These are phyloP conservation scores for Natator depressus DNA, from an alignment of 2,113 vertebrate species.

Conservation along the genomic window DNA sequence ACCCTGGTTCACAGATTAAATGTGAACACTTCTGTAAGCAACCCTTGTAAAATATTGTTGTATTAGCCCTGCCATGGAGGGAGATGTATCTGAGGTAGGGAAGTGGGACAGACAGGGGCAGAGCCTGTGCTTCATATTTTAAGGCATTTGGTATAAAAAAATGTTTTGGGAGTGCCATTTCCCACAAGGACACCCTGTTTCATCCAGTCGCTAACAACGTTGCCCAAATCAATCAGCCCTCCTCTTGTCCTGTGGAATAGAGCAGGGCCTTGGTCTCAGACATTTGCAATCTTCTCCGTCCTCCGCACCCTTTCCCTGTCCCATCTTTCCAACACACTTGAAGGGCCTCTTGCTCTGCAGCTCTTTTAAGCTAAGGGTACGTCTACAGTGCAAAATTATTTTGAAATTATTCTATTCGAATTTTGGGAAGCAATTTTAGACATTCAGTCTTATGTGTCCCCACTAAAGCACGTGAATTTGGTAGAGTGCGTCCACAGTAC, in stretches of 20 bases:
- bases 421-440: too few relatives aligned
- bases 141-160: neutral
- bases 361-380: neutral
- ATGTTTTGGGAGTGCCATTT: neutral
- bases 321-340: neutral
- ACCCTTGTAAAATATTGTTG: neutral
- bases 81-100: neutral
- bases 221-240: neutral
- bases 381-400: too few relatives aligned
- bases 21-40: neutral
- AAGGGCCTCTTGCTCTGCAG: neutral
- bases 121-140: neutral
- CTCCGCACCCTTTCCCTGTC: neutral
- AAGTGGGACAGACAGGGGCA: neutral
- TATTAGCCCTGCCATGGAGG: neutral
- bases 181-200: neutral
- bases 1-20: neutral
- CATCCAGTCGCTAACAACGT: neutral
- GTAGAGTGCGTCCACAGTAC: too few relatives aligned
- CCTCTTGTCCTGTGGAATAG: neutral
- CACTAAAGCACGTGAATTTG: too few relatives aligned
- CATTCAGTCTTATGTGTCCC: too few relatives aligned
- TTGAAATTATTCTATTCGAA: too few relatives aligned
- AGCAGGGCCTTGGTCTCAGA: neutral
- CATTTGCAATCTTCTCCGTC: neutral